Evolutionary conservation across 1,140 invertebrate genomes (phyloP), one percentile per base, ranked within the genome.

Genomic region (Papilio helenus): DNA sequence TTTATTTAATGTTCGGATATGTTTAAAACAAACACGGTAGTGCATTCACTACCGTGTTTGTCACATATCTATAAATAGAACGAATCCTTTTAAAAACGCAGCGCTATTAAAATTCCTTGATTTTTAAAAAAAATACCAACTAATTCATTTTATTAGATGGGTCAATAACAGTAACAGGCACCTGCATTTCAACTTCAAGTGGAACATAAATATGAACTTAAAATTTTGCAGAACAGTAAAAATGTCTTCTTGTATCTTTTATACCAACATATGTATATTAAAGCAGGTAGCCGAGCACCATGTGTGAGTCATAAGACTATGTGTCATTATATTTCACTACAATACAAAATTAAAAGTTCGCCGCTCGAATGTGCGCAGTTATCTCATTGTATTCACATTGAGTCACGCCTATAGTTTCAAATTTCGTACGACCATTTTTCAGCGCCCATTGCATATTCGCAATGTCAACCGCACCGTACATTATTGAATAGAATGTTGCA

Each of bases 351-450:
- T 44, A 72, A 74, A 74, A 74, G 44, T 46, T 49, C 51, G 23
- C 72, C 39, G 10, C 7, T 72, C 20, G 39, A 74, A 16, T 23
- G 72, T 74, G 72, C 72, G 72, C 72, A 74, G 44, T 74, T 74
- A 74, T 46, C 72, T 74, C 20, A 49, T 74, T 46, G 72, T 74
- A 49, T 74, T 74, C 39, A 74, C 72, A 74, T 74, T 74, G 72
- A 74, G 72, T 74, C 72, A 74, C 72, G 44, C 20, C 72, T 51
- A 29, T 74, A 74, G 72, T 74, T 74, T 74, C 39, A 74, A 74
- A 74, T 74, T 74, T 74, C 72, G n/a, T 26, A 49, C 42, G 72
- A 74, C 20, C 72, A 46, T 74, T 74, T 74, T 74, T 74, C 72
- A 49, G n/a, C 39, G 72, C 20, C 72, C 72, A 51, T 74, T 74